phyloP scores from a whole-genome alignment of 2,113 vertebrate genomes.

The Loxodonta africana region DNA sequence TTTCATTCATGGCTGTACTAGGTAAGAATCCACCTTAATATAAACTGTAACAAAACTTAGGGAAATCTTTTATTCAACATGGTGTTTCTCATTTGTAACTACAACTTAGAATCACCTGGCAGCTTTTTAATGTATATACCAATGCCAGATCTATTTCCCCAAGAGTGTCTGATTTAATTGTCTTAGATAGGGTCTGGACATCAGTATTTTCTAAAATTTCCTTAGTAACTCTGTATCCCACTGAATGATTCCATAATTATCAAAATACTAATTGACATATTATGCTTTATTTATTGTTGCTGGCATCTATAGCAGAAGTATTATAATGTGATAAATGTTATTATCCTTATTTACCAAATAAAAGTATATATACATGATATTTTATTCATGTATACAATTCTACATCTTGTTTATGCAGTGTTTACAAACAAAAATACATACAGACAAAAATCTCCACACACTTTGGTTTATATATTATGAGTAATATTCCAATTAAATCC shows the following conservation, averaged over 20 bases:
- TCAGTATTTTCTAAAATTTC: neutral
- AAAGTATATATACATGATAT: neutral
- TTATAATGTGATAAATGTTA: neutral
- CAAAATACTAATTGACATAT: slow-evolving; percentile 34
- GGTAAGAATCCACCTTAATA: neutral
- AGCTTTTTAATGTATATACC: neutral
- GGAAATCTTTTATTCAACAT: neutral
- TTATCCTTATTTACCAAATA: neutral
- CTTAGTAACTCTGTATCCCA: neutral
- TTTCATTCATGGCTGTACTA: neutral
- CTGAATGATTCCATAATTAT: neutral
- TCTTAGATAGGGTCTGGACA: neutral
- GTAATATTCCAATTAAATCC: neutral
- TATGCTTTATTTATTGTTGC: neutral
- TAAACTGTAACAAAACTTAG: neutral
- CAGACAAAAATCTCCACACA: neutral
- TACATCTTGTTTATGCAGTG: neutral
- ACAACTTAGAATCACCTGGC: neutral
- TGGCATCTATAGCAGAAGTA: neutral
- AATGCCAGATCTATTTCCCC: neutral
- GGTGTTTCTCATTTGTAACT: neutral
- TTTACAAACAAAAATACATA: neutral
- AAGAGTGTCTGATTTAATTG: neutral
- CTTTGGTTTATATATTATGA: neutral
- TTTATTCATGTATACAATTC: neutral